Conservation (phyloP, 2,888 invertebrate species). For the Esperia sulphurella region DNA sequence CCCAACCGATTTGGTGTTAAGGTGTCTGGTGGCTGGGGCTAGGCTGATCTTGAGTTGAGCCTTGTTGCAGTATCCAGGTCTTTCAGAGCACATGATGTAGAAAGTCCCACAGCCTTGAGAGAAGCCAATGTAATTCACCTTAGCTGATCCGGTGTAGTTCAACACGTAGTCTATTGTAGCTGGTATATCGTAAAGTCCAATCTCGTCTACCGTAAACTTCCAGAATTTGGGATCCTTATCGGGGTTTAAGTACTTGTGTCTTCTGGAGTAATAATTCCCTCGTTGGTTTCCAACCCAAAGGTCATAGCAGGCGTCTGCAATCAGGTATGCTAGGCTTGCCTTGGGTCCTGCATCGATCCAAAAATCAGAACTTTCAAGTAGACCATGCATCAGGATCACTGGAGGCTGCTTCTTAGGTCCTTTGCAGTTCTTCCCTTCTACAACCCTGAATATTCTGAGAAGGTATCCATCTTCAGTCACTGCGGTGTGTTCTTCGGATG, state of each 20-base stretch:
- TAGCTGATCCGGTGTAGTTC: conserved; percentile 31
- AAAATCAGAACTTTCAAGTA: conserved; percentile 17
- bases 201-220: conserved; percentile 86
- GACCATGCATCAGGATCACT: conserved; percentile 21
- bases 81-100: conserved; percentile 82
- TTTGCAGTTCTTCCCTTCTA: conserved; percentile 11
- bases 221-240: conserved; percentile 58
- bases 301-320: conserved; percentile 18
- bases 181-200: conserved; percentile 87
- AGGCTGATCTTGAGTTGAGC: conserved; percentile 79
- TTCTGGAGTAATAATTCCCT: conserved; percentile 53
- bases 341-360: conserved; percentile 17
- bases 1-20: conserved; percentile 49
- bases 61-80: conserved; percentile 82
- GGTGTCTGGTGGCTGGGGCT: conserved; percentile 80
- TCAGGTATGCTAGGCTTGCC: conserved; percentile 15
- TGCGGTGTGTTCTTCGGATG: conserved; percentile 13
- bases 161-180: conserved; percentile 66
- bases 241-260: conserved; percentile 56
- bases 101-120: conserved; percentile 85
- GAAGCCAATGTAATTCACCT: conserved; percentile 81
- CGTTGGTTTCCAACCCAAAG: conserved; percentile 19
- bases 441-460: conserved; percentile 16
- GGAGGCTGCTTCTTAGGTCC: conserved; percentile 8
- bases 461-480: conserved; percentile 21